A percentile compares a stretch with the other conserved stretches of the same genome.
phyloP scores from a whole-genome alignment of 2,888 invertebrate species.

The Molanna angustata region DNA sequence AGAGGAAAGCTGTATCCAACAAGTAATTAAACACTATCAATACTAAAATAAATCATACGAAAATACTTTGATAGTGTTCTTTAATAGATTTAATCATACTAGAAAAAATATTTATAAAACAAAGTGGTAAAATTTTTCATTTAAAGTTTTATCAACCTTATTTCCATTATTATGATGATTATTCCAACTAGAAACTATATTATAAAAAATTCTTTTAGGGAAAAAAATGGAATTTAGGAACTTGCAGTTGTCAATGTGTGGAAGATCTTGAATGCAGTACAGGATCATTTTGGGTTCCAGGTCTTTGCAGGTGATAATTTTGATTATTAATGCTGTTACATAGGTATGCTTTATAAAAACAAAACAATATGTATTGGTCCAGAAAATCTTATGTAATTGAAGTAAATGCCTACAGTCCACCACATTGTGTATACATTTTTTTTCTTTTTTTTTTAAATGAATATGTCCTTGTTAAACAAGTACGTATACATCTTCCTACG shows the following conservation, averaged over 20 bases:
- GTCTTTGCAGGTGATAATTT: constrained; percentile 38
- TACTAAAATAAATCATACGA: too few species aligned
- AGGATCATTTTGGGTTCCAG: constrained; percentile 38
- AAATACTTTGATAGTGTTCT: not conserved
- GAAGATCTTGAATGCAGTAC: constrained; percentile 37
- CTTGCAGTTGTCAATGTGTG: constrained; percentile 38
- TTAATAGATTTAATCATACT: not conserved
- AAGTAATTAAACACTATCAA: constrained; percentile 11
- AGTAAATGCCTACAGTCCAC: not conserved
- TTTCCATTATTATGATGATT: not conserved
- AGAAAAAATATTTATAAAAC: not conserved
- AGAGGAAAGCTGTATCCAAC: constrained; percentile 5
- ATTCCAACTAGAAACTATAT: not conserved
- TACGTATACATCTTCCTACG: too few species aligned
- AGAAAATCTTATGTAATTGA: not conserved
- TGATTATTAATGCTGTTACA: too few species aligned
- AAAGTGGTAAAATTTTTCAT: not conserved
- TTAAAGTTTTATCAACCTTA: not conserved
- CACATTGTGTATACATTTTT: too few species aligned
- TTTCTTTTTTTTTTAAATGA: too few species aligned
- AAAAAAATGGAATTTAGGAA: constrained; percentile 37
- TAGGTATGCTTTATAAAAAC: too few species aligned
- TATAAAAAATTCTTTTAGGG: constrained; percentile 24
- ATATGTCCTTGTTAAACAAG: too few species aligned
- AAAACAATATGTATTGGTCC: too few species aligned